Evolutionary conservation across 2,797 vertebrate species (phyloP), one percentile per base, ranked within the genome.

Genomic region (Clarias platycephalus): DNA sequence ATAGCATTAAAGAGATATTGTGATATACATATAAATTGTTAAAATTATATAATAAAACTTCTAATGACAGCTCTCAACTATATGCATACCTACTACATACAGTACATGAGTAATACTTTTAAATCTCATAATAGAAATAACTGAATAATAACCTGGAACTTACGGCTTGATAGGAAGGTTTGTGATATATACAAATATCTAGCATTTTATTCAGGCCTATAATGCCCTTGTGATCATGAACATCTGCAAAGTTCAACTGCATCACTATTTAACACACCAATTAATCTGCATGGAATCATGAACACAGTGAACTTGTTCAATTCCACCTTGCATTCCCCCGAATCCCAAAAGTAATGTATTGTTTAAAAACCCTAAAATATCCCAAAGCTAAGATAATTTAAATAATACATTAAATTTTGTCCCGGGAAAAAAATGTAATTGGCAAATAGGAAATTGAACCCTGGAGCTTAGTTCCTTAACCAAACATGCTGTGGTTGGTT

Each of bases 341-440:
- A 87, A 85, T 89, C 90, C 88, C 90, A 83, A 66, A 85, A 86
- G 86, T 87, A 87, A 87, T 88, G 89, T 80, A 86, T 89, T 87
- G 89, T 88, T 90, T 88, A 88, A 90, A 90, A 90, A 87, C 76
- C 91, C 89, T 88, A 90, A 92, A 93, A 93, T 92, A 92, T 95
- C 95, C 95, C 94, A 94, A 89, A 95, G 95, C 95, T 93, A 93
- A 94, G 91, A 92, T 94, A 90, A 96, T 95, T 96, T 95, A 95
- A 95, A 95, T 96, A 95, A 95, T 93, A 94, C 92, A 91, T 92
- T 93, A 90, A 91, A 93, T 94, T 89, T 93, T 88, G 88, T 90
- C 90, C 82, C 58, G 86, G 85, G 84, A 84, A 90, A 89, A 91
- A 85, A 88, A 89, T 93, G 92, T 95, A 95, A 96, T 96, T 95